Evolutionary conservation across 1,140 invertebrate species (phyloP).

Genomic region (Aethina tumida): DNA sequence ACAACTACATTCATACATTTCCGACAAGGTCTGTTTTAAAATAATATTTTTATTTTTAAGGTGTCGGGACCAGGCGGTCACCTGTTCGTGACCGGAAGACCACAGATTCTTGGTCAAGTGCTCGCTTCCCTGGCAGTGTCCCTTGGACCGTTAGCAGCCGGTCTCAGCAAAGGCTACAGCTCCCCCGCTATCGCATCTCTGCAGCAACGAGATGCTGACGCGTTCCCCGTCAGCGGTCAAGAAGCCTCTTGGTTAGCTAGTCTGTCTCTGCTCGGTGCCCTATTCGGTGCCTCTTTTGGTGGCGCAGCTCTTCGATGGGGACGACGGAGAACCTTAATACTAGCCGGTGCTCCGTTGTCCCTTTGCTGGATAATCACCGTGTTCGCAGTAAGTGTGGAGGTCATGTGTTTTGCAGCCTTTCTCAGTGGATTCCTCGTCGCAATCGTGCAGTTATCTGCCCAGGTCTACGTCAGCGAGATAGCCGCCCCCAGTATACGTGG

Average conservation of each 20-base stretch:
- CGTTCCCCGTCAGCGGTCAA: conserved; percentile 58
- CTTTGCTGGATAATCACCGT: conserved; percentile 66
- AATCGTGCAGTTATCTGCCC: conserved; percentile 67
- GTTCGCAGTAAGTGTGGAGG: conserved; percentile 59
- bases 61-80: conserved; percentile 28
- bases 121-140: conserved; percentile 69
- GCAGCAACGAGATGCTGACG: conserved; percentile 48
- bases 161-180: conserved; percentile 73
- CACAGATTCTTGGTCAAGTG: conserved; percentile 46
- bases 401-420: conserved; percentile 69
- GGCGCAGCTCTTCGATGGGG: conserved; percentile 66
- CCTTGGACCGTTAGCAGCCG: conserved; percentile 68
- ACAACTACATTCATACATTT: too few relatives aligned
- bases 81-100: conserved; percentile 28
- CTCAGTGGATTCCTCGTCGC: conserved; percentile 70
- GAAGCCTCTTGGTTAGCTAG: conserved; percentile 76
- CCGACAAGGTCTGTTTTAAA: too few relatives aligned
- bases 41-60: conserved; percentile 18
- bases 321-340: conserved; percentile 53
- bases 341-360: conserved; percentile 60
- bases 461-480: conserved; percentile 85
- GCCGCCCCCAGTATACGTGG: conserved; percentile 76
- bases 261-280: conserved; percentile 64
- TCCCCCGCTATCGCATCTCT: conserved; percentile 75
- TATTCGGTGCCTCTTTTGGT: conserved; percentile 66